Evolutionary conservation across 2,113 vertebrate species (phyloP).

Genomic region (Ardeotis arabs): DNA sequence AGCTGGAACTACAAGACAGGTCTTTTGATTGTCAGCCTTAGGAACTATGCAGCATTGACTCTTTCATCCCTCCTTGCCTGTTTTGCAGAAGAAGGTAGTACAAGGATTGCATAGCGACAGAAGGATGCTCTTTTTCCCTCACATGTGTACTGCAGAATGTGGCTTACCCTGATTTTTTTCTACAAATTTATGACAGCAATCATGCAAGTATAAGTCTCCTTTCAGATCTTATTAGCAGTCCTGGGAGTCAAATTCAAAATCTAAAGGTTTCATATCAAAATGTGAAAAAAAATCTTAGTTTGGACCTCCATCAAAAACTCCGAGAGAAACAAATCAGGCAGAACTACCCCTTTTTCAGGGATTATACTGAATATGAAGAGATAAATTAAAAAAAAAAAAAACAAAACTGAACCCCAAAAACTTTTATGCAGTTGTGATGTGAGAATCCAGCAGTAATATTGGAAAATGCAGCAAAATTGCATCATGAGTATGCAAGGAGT

Average conservation of each 20-base stretch:
- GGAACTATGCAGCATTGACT: neutral
- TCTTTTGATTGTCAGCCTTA: neutral
- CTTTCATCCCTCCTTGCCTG: neutral
- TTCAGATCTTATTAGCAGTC: neutral
- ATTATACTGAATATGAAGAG: neutral
- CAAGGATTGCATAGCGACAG: fast-evolving
- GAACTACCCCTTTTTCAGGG: neutral
- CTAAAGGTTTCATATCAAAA: neutral
- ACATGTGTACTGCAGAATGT: too few species aligned
- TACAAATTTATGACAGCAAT: neutral
- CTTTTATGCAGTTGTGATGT: neutral
- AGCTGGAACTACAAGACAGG: neutral
- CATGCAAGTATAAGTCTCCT: neutral
- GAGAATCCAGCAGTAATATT: neutral
- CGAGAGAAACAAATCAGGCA: neutral
- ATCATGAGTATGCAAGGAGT: neutral
- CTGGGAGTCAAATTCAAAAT: neutral
- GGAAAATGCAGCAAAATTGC: neutral
- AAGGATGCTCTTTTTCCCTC: neutral
- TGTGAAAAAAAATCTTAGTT: neutral
- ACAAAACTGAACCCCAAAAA: neutral
- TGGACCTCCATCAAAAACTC: neutral
- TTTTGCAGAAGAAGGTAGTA: neutral
- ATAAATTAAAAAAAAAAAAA: too few species aligned
- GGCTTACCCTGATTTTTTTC: neutral